Base-by-base conservation (phyloP, 2,113 vertebrate species). In the Alligator sinensis region DNA sequence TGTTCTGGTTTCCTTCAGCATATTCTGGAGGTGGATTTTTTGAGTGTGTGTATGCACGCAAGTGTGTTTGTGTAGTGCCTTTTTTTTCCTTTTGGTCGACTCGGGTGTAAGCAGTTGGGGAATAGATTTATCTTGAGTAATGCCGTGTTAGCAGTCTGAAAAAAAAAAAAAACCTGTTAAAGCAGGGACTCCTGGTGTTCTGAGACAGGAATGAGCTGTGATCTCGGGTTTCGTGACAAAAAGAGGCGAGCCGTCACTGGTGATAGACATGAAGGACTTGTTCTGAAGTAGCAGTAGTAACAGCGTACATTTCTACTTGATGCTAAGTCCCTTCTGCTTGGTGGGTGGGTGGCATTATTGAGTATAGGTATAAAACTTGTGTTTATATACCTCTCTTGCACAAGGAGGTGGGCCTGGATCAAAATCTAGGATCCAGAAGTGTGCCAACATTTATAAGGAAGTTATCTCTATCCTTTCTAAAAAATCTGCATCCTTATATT, bases 1-100 rank as follows among this genome's bases (percentile, higher is more conserved):
- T 28, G 25, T 78, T 76, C 98, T 74, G 90, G 28, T 11, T 82
- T 80, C 87, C 83, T 74, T 92, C 74, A 47, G 47, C 47, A 47
- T 47, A 47, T 47, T 47, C 7, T 47, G 47, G 47, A 47, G 47
- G 47, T 47, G 47, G 47, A 47, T 77, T 18, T 28, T 54, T 22
- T 22, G 70, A 13, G 34, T 38, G 34, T 2, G 19, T 12, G 66
- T 18, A 47, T 47, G 47, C 47, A 47, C 38, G 38, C 47, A 47
- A 3, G 47, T 77, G 27, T 77, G 24, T 81, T 9, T 22, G 9
- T 25, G 84, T 72, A 78, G 81, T 90, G 81, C 91, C 19, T 90
- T 87, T 82, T 63, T 87, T 82, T 63, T 77, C 47, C 9, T 47
- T 47, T 47, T 47, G 47, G 59, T 84, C 80, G 78, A 11, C 81